These are phyloP conservation scores for Autographa pulchrina DNA, from an alignment of 2,888 invertebrate genomes.

Conservation along the genomic window DNA sequence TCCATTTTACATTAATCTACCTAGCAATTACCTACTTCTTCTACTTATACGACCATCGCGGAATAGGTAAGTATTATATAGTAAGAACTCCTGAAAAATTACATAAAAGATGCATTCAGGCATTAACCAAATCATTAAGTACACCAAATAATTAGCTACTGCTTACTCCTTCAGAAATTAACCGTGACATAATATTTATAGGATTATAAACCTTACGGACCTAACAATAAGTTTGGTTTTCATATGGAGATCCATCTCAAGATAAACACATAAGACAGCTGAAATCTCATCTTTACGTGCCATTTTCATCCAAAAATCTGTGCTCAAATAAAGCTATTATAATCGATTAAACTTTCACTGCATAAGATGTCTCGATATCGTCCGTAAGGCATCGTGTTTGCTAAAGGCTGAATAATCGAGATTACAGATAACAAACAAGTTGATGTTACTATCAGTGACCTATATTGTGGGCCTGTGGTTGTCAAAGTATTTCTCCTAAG, in stretches of 20 bases:
- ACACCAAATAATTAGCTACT: too few relatives aligned
- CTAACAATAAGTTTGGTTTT: not conserved
- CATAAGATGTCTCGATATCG: conserved; percentile 43
- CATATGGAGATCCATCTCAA: not conserved
- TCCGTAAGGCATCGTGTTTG: conserved; percentile 47
- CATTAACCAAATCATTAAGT: too few relatives aligned
- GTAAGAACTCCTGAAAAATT: too few relatives aligned
- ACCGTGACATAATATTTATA: not conserved
- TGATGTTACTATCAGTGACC: conserved; percentile 69
- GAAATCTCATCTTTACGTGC: not conserved
- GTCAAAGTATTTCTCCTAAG: conserved; percentile 36
- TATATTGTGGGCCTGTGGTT: conserved; percentile 56
- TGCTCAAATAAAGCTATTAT: conserved; percentile 36
- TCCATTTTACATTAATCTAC: too few relatives aligned
- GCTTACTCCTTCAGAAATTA: too few relatives aligned
- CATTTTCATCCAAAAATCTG: conserved; percentile 3
- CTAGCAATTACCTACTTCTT: too few relatives aligned
- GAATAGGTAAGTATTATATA: too few relatives aligned
- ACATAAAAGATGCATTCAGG: too few relatives aligned
- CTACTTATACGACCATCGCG: too few relatives aligned
- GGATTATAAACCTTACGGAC: conserved; percentile 26
- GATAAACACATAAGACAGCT: not conserved
- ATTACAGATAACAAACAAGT: conserved; percentile 59
- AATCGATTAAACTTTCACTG: conserved; percentile 57
- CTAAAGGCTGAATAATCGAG: conserved; percentile 62